Conservation (phyloP, 2,888 invertebrate species). For the Lycia hirtaria region DNA sequence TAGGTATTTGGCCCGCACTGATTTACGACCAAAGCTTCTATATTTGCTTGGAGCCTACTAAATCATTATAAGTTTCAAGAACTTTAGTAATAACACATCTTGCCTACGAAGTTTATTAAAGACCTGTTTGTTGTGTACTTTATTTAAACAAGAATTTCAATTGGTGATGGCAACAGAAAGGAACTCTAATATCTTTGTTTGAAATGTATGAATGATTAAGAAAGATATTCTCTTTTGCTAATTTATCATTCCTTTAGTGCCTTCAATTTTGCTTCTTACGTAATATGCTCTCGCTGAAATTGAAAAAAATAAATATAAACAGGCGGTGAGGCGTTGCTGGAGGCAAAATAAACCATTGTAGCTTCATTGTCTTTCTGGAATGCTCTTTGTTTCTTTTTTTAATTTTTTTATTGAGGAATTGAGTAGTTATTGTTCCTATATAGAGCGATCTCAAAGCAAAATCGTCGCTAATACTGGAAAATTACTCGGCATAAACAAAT, state of each 20-base stretch:
- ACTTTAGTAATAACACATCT: slow-evolving; percentile 8
- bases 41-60: slow-evolving; percentile 20
- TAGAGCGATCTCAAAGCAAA: slow-evolving; percentile 36
- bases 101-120: slow-evolving; percentile 1
- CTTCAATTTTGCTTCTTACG: slow-evolving; percentile 7
- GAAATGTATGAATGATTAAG: slow-evolving; percentile 15
- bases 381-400: slow-evolving; percentile 12
- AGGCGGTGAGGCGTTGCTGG: slow-evolving; percentile 1
- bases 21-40: slow-evolving; percentile 35
- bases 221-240: slow-evolving; percentile 8
- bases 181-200: slow-evolving; percentile 2
- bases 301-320: slow-evolving; percentile 6
- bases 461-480: slow-evolving; percentile 46
- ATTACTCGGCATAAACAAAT: slow-evolving; percentile 44
- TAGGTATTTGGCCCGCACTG: slow-evolving; percentile 28
- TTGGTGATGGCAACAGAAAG: not conserved
- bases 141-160: not conserved
- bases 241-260: slow-evolving; percentile 21
- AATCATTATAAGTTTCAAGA: slow-evolving; percentile 25
- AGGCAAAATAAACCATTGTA: slow-evolving; percentile 4
- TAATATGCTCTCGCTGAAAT: slow-evolving; percentile 6
- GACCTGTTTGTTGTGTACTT: slow-evolving; percentile 1
- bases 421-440: not conserved
- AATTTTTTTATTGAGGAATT: slow-evolving; percentile 7
- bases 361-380: slow-evolving; percentile 4